Evolutionary conservation across 2,797 vertebrate genomes (phyloP).

Genomic region (Decapterus maruadsi): DNA sequence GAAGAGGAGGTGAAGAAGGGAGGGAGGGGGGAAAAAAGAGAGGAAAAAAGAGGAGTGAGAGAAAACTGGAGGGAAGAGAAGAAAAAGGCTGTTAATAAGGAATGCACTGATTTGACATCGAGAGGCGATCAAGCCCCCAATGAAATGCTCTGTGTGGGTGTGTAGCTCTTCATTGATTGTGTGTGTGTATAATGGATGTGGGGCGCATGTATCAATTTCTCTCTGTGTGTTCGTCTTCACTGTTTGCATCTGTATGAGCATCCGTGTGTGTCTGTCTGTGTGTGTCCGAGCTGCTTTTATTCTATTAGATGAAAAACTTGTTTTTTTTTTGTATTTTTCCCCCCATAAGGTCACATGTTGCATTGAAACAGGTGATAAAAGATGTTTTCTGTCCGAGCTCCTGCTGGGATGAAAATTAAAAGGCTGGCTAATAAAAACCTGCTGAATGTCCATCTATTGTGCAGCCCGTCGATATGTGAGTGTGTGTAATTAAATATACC

Average conservation of each 20-base stretch:
- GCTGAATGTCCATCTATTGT: slow-evolving; percentile 5
- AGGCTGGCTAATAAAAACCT: slow-evolving; percentile 26
- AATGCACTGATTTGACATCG: slow-evolving; percentile 76
- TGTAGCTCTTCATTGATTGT: slow-evolving; percentile 51
- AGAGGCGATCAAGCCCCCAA: slow-evolving; percentile 68
- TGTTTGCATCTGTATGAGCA: slow-evolving; percentile 18
- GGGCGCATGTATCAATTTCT: slow-evolving; percentile 42
- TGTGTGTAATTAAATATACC: neutral
- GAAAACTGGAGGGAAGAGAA: slow-evolving; percentile 52
- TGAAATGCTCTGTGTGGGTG: slow-evolving; percentile 26
- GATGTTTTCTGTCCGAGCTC: slow-evolving; percentile 28
- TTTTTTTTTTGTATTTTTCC: slow-evolving; percentile 12
- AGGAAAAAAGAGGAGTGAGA: slow-evolving; percentile 19
- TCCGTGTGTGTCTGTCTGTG: slow-evolving; percentile 5
- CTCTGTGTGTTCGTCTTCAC: slow-evolving; percentile 12
- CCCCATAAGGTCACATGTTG: slow-evolving; percentile 10
- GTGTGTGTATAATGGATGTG: slow-evolving; percentile 44
- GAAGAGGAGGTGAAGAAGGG: neutral
- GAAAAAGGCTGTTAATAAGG: slow-evolving; percentile 73
- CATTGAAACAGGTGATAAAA: slow-evolving; percentile 30
- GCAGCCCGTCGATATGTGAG: neutral
- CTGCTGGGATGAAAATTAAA: slow-evolving; percentile 49
- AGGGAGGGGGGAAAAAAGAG: slow-evolving; percentile 13
- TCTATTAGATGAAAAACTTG: slow-evolving; percentile 13
- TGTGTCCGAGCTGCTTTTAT: slow-evolving; percentile 12